Base-by-base conservation (phyloP, 1,140 invertebrate species). In the Phymastichus coffea region DNA sequence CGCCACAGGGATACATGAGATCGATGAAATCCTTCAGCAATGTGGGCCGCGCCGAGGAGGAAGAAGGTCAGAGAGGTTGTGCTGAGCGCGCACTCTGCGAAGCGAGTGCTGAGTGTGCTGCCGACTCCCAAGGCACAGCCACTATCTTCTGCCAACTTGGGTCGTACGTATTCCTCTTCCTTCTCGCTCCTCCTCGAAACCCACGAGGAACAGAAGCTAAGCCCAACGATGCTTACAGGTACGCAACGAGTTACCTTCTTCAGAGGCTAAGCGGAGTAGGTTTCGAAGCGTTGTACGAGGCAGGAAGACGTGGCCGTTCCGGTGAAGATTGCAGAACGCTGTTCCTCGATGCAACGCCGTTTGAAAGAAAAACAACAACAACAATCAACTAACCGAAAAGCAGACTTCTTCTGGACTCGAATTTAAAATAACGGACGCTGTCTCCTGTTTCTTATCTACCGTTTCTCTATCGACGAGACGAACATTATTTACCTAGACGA, bases 331-430 rank as follows among this genome's bases (percentile, higher is more conserved):
- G 93, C 69, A 84, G 87, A 68, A 86, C 88, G 70, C 80, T 91
- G 46, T 94, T 91, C 79, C 80, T 91, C 57, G 85, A 92, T 95
- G 93, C 76, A 94, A 94, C 76, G 90, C 93, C 80, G 87, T 92
- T 76, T 93, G 88, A 83, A 33, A 7, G 6, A 6, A 33, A 6
- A 12, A 33, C 28, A 12, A 33, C 6, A 33, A 33, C 28, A 33
- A 33, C n/a, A n/a, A n/a, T n/a, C n/a, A n/a, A n/a, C n/a, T n/a
- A n/a, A n/a, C n/a, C n/a, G n/a, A n/a, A n/a, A n/a, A n/a, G n/a
- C n/a, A n/a, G n/a, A n/a, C n/a, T n/a, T n/a, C n/a, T n/a, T n/a
- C n/a, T n/a, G n/a, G n/a, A n/a, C n/a, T n/a, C n/a, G n/a, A n/a
- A n/a, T n/a, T n/a, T n/a, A n/a, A n/a, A n/a, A n/a, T n/a, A n/a